Evolutionary conservation across 2,113 vertebrate species (phyloP).

Genomic region (Pluvianellus socialis): DNA sequence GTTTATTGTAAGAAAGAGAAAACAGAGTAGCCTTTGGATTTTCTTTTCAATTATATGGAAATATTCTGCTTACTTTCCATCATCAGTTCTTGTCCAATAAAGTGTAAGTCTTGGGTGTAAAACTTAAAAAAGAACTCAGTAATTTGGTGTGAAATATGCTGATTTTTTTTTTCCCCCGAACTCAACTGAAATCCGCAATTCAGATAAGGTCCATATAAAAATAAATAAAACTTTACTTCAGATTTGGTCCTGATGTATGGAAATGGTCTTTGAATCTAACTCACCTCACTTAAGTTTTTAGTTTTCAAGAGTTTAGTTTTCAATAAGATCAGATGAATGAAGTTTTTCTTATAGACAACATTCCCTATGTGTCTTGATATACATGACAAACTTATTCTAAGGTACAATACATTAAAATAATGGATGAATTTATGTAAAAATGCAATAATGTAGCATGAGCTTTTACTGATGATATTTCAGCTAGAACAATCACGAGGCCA

Average conservation of each 20-base stretch:
- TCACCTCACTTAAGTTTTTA: background rate
- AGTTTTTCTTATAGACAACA: background rate
- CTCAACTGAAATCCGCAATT: background rate
- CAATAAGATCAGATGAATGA: background rate
- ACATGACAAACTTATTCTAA: background rate
- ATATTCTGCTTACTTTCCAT: background rate
- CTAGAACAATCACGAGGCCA: background rate
- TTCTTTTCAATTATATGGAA: background rate
- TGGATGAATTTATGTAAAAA: background rate
- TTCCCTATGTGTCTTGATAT: background rate
- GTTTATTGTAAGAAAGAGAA: background rate
- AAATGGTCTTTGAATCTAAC: background rate
- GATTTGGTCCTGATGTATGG: background rate
- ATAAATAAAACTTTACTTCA: background rate
- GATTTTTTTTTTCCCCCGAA: background rate
- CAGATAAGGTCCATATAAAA: background rate
- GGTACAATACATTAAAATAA: background rate
- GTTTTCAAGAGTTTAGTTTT: background rate
- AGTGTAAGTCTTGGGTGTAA: background rate
- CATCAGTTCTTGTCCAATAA: background rate
- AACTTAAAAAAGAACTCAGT: background rate
- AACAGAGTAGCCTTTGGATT: background rate
- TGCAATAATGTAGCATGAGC: background rate
- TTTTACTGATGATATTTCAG: background rate
- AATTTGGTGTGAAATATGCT: background rate